Base-by-base conservation (phyloP, 2,888 invertebrate genomes). In the Dicyrtomina minuta region DNA sequence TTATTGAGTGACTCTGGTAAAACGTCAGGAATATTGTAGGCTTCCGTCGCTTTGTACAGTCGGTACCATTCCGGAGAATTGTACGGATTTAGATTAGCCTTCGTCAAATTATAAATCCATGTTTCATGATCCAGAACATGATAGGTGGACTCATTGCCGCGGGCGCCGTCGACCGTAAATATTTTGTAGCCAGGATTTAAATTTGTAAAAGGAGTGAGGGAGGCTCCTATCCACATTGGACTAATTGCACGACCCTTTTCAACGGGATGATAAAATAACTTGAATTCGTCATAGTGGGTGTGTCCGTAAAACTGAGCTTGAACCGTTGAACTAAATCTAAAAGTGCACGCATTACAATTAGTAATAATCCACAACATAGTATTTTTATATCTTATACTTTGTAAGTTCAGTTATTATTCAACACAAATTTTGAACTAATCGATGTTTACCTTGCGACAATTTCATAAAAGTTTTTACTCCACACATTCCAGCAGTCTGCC, bases 121-220 rank as follows among this genome's bases (percentile, higher is more conserved):
- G 70, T 71, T 66, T 74, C 74, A 66, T 74, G 70, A n/a, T 73
- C 72, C n/a, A 74, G 24, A 12, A 74, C 71, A 49, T 73, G 44
- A 71, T 71, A 77, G 0, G 72, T 74, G 10, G 81, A 79, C 4
- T 79, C 62, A 65, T 65, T 22, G 12, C 79, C 74, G 68, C 81
- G 59, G 22, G 83, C 80, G 0, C 86, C 83, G 79, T 91, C 87
- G 12, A 92, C 83, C 1, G 85, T 84, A 79, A 89, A 91, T 20
- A 92, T 83, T 79, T 90, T 87, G 79, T 92, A 95, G 79, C 91
- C 91, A 12, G 92, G 89, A 82, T 93, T 95, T 70, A 90, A 87
- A 79, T 87, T 82, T 0, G 85, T 81, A 79, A 87, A 92, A 0
- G 90, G 83, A 0, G 93, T 93, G n/a, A 92, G 83, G 76, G 92